Conservation (phyloP, 2,888 invertebrate species). For the Latrodectus hesperus region DNA sequence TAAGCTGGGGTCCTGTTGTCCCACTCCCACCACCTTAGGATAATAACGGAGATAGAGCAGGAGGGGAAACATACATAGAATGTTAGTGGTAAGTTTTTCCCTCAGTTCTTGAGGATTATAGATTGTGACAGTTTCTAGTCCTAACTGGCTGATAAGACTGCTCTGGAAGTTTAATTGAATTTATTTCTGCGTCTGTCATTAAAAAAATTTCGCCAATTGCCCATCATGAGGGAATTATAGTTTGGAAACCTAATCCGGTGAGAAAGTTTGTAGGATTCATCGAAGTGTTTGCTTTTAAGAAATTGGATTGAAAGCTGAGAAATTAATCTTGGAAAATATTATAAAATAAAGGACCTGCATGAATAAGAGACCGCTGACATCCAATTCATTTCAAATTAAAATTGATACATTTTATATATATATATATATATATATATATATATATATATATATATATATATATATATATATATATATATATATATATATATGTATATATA, state of each 20-base stretch:
- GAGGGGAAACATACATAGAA: background rate
- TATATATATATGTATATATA: too few relatives aligned
- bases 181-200: background rate
- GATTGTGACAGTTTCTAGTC: conserved; percentile 6
- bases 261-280: background rate
- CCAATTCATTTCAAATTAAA: too few relatives aligned
- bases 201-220: background rate
- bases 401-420: too few relatives aligned
- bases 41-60: background rate
- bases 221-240: background rate
- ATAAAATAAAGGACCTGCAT: too few relatives aligned
- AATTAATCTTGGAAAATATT: too few relatives aligned
- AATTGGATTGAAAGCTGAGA: too few relatives aligned
- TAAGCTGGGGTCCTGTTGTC: conserved; percentile 5
- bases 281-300: too few relatives aligned
- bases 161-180: conserved; percentile 7
- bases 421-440: too few relatives aligned
- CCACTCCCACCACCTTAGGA: background rate
- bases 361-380: too few relatives aligned
- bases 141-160: conserved; percentile 4
- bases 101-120: conserved; percentile 14
- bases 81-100: background rate
- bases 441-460: too few relatives aligned
- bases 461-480: too few relatives aligned
- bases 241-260: background rate